These are phyloP conservation scores for Acomys russatus DNA, from an alignment of 2,797 vertebrate species.

Conservation along the genomic window DNA sequence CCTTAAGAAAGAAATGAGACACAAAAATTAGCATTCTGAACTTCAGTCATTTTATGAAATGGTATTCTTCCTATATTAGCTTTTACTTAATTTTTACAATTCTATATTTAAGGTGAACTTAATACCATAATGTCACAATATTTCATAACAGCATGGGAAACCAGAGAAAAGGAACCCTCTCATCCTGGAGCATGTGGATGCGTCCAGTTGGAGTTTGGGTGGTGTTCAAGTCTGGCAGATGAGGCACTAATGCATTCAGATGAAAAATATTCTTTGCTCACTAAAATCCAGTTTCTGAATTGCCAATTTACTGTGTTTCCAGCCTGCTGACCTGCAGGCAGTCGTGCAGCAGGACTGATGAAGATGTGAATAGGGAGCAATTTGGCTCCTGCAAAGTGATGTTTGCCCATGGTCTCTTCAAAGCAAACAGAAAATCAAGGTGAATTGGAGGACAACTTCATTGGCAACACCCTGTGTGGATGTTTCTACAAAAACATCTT, in stretches of 20 bases:
- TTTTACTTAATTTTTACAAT: background rate
- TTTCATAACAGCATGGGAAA: background rate
- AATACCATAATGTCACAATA: background rate
- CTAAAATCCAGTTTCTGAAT: conserved; percentile 79
- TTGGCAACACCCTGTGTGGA: background rate
- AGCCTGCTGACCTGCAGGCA: conserved; percentile 53
- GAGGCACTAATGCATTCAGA: conserved; percentile 54
- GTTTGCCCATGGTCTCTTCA: conserved; percentile 42
- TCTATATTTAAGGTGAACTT: conserved; percentile 15
- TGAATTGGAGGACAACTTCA: conserved; percentile 45
- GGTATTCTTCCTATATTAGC: background rate
- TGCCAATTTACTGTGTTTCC: conserved; percentile 62
- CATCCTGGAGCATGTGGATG: background rate
- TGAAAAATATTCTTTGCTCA: conserved; percentile 74
- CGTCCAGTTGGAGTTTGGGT: background rate
- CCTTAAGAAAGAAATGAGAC: conserved; percentile 90
- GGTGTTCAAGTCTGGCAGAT: conserved; percentile 41
- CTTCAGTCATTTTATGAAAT: background rate
- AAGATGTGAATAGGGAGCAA: conserved; percentile 46
- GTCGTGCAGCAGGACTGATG: background rate
- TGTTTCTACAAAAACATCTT: conserved; percentile 56
- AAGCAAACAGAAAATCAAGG: conserved; percentile 62
- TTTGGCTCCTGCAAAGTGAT: conserved; percentile 60
- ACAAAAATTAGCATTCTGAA: background rate
- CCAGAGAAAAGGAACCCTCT: background rate